Evolutionary conservation across 2,888 invertebrate species (phyloP).

Genomic region (Lasioglossum figueresi): DNA sequence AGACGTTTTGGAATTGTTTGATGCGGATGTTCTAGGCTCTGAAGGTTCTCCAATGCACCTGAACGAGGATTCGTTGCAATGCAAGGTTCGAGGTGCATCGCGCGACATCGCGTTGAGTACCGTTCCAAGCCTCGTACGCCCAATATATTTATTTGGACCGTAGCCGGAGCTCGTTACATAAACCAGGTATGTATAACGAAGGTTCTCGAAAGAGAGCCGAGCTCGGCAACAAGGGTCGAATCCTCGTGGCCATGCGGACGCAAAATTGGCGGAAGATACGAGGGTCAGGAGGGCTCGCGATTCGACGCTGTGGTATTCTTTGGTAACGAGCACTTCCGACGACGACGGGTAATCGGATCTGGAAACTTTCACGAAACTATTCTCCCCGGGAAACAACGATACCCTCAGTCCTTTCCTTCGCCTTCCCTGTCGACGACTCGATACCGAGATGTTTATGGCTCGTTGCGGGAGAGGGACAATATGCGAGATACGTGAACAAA

Average conservation of each 20-base stretch:
- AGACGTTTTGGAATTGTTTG: not conserved
- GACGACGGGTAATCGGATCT: slow-evolving; percentile 72
- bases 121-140: slow-evolving; percentile 2
- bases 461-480: not conserved
- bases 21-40: not conserved
- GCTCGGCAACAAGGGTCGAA: slow-evolving; percentile 17
- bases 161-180: slow-evolving; percentile 39
- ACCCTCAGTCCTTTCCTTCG: not conserved
- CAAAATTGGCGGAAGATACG: slow-evolving; percentile 47
- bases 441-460: not conserved
- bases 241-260: slow-evolving; percentile 33
- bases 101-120: slow-evolving; percentile 7
- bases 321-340: slow-evolving; percentile 68
- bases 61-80: not conserved
- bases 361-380: slow-evolving; percentile 67
- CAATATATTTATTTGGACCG: slow-evolving; percentile 25
- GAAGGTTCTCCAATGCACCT: not conserved
- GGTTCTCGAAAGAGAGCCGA: slow-evolving; percentile 1
- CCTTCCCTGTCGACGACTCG: not conserved
- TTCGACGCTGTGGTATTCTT: slow-evolving; percentile 51
- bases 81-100: not conserved
- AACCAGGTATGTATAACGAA: slow-evolving; percentile 47
- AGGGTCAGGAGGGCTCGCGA: slow-evolving; percentile 5
- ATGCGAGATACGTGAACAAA: not conserved
- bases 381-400: slow-evolving; percentile 67